Evolutionary conservation across 2,113 vertebrate genomes (phyloP), one percentile per base, ranked within the genome.

Genomic region (Ciconia maguari): DNA sequence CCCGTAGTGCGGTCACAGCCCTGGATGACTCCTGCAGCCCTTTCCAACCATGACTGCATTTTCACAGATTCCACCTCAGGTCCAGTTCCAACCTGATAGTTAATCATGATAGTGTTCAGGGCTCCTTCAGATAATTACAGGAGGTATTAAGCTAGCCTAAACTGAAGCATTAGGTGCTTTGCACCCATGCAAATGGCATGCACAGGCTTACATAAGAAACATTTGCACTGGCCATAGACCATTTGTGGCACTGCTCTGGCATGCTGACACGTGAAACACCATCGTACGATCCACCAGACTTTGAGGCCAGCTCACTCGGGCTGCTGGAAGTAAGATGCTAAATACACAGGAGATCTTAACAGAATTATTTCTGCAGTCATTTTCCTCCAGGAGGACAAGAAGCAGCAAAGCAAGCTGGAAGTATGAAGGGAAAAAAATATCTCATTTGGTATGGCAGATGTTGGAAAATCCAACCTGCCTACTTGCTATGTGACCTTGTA

Each of bases 71-170:
- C 80, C 68, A 89, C 90, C 87, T 95, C 49, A 30, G 49, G 78
- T 94, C 81, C 70, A 48, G 89, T 88, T 90, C 84, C 79, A 93
- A 93, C 91, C 70, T 91, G 51, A 79, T 69, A 85, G 49, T 84
- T 91, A 94, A 66, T 84, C 84, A 90, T 51, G 10, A 85, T 13
- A 71, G 54, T 34, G 25, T 94, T 93, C 58, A 83, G 16, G 32
- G 3, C 60, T 93, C 61, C n/a, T 87, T 62, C 0, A 0, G 62
- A 11, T 95, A 95, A 91, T 91, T 91, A 82, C 20, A 72, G 49
- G 49, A 82, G 41, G 38, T 66, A 85, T 65, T 75, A 71, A 94
- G 36, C 42, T 81, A 85, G 38, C 38, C 70, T n/a, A 70, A 49
- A 70, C 22, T 70, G 84, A 93, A 87, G 51, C 34, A 95, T 44